Evolutionary conservation across 2,113 vertebrate genomes (phyloP), one percentile per base, ranked within the genome.

Genomic region (Urocolius indicus): DNA sequence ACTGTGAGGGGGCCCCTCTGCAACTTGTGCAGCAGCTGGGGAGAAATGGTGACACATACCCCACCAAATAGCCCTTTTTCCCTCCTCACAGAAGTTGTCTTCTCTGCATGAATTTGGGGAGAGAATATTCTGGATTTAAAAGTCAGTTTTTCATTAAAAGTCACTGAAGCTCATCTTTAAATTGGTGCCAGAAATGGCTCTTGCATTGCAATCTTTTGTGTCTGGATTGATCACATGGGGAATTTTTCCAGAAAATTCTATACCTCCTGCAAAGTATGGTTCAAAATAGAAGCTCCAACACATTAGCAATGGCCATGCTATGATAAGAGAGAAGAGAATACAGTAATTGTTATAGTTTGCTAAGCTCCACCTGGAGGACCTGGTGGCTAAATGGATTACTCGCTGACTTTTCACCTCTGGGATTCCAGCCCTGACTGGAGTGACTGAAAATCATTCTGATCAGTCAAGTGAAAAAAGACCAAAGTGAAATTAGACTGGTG

Each of bases 401-500:
- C 58, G 55, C 95, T 96, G 95, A 96, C 97, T 97, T 97, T 95
- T 97, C 94, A 97, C 97, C 93, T 96, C 87, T 63, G 96, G 94
- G 96, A 98, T 94, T 96, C 92, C 68, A 97, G 85, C 89, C 84
- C 92, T 96, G 89, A 95, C 87, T 91, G 63, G 59, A 97, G 80
- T 96, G 97, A 97, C 96, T 98, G 90, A 95, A 98, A 98, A 98
- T 98, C 97, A 97, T 98, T 98, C 88, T 97, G 97, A 95, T 94
- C 98, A 97, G 94, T 94, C 96, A 98, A 97, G 97, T 96, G 96
- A 92, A 94, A 97, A 97, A 96, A 84, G 86, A 96, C 90, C 81
- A 86, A 88, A 95, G 94, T 84, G 92, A 97, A 97, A 97, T 98
- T 92, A 97, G 95, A 95, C 93, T 86, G 84, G 82, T 87, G 87